Percentiles rank a stretch among this genome's conserved stretches.
These are phyloP conservation scores for Cheilosia soror DNA, from an alignment of 2,888 invertebrate species.

Conservation along the genomic window DNA sequence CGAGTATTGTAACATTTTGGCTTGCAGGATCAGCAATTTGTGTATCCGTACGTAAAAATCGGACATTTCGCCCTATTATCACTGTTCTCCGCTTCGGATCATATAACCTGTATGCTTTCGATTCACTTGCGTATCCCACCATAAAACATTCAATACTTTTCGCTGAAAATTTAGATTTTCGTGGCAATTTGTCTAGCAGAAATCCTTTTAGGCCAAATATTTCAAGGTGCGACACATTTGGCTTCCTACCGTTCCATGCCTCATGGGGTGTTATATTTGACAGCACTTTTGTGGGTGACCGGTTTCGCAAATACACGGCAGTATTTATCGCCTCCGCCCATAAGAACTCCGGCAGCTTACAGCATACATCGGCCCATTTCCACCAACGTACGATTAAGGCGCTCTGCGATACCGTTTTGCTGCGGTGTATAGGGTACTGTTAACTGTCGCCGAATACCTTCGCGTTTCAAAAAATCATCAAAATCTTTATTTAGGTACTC, in stretches of 20 bases:
- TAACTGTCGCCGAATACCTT: constrained; percentile 36
- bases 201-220: constrained; percentile 26
- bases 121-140: constrained; percentile 13
- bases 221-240: constrained; percentile 19
- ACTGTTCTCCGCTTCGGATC: not conserved
- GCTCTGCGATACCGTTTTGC: constrained; percentile 54
- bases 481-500: constrained; percentile 5
- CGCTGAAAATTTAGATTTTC: constrained; percentile 44
- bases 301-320: constrained; percentile 26
- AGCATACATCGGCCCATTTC: constrained; percentile 77
- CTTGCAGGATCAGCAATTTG: not conserved
- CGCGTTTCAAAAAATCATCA: constrained; percentile 19
- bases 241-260: constrained; percentile 30
- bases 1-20: not conserved
- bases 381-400: constrained; percentile 53
- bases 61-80: constrained; percentile 18
- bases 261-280: constrained; percentile 32
- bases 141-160: constrained; percentile 6
- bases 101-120: constrained; percentile 5
- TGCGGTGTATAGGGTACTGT: constrained; percentile 52
- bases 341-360: constrained; percentile 71
- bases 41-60: not conserved
- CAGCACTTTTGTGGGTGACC: constrained; percentile 14
- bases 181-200: constrained; percentile 12
- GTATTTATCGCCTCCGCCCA: constrained; percentile 68